Evolutionary conservation across 37 sponge, comb jelly and placozoan genomes (phyloP).

Genomic region (Dysidea cf. avara): DNA sequence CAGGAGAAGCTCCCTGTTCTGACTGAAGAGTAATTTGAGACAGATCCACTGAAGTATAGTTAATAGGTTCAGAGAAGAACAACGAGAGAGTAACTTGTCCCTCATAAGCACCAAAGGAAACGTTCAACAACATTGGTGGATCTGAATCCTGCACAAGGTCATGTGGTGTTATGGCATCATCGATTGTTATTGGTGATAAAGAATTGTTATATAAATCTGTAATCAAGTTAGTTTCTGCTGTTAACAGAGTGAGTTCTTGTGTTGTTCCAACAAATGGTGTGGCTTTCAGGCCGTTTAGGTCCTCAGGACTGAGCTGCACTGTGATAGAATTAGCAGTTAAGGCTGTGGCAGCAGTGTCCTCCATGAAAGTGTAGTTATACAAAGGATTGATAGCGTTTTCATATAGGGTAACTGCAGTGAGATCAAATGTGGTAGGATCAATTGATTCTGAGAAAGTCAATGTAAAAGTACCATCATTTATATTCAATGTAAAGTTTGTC

Average conservation of each 20-base stretch:
- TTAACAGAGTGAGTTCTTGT: slow-evolving; percentile 38
- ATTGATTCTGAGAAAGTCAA: slow-evolving; percentile 78
- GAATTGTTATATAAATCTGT: slow-evolving; percentile 45
- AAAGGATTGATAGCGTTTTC: slow-evolving; percentile 3
- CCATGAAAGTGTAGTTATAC: slow-evolving; percentile 32
- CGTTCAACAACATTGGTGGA: slow-evolving; percentile 48
- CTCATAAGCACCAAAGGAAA: slow-evolving; percentile 69
- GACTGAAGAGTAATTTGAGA: slow-evolving; percentile 47
- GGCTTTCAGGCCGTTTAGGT: slow-evolving; percentile 70
- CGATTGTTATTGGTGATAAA: slow-evolving; percentile 21
- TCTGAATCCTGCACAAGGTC: slow-evolving; percentile 35
- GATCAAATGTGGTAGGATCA: slow-evolving; percentile 12
- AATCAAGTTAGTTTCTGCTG: slow-evolving; percentile 16
- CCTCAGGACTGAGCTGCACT: slow-evolving; percentile 32
- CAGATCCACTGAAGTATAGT: slow-evolving; percentile 49
- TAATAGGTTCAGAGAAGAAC: slow-evolving; percentile 74
- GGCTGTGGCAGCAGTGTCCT: slow-evolving; percentile 1
- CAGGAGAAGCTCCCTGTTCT: slow-evolving; percentile 8
- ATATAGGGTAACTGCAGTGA: slow-evolving; percentile 69
- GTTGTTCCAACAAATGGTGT: slow-evolving; percentile 49
- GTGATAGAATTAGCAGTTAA: neutral
- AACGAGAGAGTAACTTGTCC: slow-evolving; percentile 72
- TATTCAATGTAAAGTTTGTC: slow-evolving; percentile 56
- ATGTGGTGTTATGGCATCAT: slow-evolving; percentile 17
- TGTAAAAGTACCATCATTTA: slow-evolving; percentile 52